A percentile compares a stretch with the other conserved stretches of the same genome.
These are phyloP conservation scores for Plecotus auritus DNA, from an alignment of 2,113 vertebrate species.

Conservation along the genomic window DNA sequence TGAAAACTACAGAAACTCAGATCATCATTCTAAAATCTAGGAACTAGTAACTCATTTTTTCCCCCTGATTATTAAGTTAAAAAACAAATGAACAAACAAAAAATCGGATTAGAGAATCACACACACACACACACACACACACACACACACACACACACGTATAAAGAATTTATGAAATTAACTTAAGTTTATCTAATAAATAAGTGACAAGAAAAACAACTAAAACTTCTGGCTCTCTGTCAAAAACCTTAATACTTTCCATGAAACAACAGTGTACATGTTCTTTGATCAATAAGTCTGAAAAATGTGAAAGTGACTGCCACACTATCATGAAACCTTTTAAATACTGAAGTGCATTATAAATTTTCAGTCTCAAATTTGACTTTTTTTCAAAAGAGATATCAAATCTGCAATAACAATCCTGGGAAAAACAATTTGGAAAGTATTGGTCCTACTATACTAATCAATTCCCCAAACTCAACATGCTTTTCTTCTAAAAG, in stretches of 20 bases:
- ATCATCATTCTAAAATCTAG: neutral
- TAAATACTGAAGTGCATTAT: neutral
- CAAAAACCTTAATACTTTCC: neutral
- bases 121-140: neutral
- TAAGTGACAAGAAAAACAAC: neutral
- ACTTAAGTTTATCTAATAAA: neutral
- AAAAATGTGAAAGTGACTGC: neutral
- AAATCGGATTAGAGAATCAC: neutral
- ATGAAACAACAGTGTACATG: neutral
- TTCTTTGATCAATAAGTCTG: neutral
- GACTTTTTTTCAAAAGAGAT: neutral
- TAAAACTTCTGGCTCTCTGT: neutral
- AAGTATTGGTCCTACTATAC: neutral
- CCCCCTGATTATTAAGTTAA: neutral
- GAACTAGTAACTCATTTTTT: neutral
- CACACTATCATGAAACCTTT: neutral
- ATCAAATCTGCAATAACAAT: neutral
- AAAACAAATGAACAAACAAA: neutral
- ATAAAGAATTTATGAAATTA: neutral
- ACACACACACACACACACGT: neutral
- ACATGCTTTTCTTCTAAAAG: slow-evolving; percentile 6
- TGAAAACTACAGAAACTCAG: neutral
- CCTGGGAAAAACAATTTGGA: neutral
- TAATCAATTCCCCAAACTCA: neutral
- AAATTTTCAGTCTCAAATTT: neutral